phyloP scores from a whole-genome alignment of 30 jellyfish, hydroid and myxozoan species.

The Turritopsis rubra region DNA sequence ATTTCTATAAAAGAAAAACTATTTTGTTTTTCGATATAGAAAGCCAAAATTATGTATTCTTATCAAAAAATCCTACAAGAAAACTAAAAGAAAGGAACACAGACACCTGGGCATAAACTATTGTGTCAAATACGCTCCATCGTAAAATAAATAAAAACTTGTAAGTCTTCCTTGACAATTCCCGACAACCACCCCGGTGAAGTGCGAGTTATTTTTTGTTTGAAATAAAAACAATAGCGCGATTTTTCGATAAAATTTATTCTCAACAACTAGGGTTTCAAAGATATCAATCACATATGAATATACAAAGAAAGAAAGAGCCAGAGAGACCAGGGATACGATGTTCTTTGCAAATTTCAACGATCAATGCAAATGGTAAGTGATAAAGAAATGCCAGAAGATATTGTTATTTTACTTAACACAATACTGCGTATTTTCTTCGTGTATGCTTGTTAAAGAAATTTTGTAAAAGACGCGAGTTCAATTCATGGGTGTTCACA shows the following conservation, averaged over 20 bases:
- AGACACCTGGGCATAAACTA: slow-evolving; percentile 17
- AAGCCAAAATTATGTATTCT: neutral
- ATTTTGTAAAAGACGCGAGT: neutral
- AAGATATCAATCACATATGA: neutral
- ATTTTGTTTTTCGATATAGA: neutral
- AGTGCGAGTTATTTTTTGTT: neutral
- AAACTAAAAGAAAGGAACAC: neutral
- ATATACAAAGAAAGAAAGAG: neutral
- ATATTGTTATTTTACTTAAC: no score
- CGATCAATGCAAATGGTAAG: neutral
- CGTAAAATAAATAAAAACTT: neutral
- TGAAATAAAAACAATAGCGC: neutral
- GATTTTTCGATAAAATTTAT: neutral
- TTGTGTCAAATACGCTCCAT: neutral
- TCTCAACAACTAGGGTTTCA: neutral
- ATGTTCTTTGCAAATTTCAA: neutral
- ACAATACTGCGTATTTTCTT: neutral
- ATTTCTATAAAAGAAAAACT: neutral
- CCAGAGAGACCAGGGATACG: neutral
- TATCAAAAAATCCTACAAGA: neutral
- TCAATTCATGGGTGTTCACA: neutral
- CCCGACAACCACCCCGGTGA: neutral
- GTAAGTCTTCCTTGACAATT: neutral
- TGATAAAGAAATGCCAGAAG: neutral
- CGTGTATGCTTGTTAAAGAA: neutral